phyloP scores from a whole-genome alignment of 1,140 invertebrate genomes.

The Panagrolaimus sp. region DNA sequence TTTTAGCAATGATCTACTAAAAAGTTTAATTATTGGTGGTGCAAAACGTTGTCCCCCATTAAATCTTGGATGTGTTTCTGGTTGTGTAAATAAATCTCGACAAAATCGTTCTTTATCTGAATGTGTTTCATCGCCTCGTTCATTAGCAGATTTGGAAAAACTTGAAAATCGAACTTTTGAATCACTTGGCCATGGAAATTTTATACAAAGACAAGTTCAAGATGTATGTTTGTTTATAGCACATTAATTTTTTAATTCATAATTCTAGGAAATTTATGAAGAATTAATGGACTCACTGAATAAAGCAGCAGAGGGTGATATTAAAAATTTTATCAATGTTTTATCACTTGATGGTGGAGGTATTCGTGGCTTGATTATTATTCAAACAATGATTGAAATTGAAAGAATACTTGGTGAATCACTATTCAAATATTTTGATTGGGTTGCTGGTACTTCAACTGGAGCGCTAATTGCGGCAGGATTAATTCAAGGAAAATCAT shows the following conservation, averaged over 20 bases:
- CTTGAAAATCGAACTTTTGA: neutral
- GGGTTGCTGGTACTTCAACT: conserved; percentile 92
- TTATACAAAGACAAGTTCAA: conserved; percentile 23
- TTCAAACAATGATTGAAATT: conserved; percentile 51
- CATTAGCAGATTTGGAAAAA: conserved; percentile 3
- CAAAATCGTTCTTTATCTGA: conserved; percentile 16
- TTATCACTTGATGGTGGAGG: conserved; percentile 54
- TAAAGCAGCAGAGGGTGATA: conserved; percentile 24
- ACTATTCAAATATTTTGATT: conserved; percentile 71
- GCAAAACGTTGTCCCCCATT: no score
- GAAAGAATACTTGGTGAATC: conserved; percentile 49
- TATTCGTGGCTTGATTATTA: conserved; percentile 53
- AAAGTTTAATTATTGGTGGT: no score
- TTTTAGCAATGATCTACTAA: no score
- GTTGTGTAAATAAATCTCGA: conserved; percentile 50
- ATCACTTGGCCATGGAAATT: conserved; percentile 12
- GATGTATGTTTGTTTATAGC: conserved; percentile 27
- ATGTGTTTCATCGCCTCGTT: conserved; percentile 4
- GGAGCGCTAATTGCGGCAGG: conserved; percentile 84
- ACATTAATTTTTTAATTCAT: conserved; percentile 17
- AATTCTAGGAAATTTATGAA: conserved; percentile 50
- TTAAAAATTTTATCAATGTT: conserved; percentile 45
- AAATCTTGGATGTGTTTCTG: conserved; percentile 45
- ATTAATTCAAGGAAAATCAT: conserved; percentile 59
- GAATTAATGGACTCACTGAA: conserved; percentile 36